Percentiles rank a stretch among this genome's conserved stretches.
Evolutionary conservation across 1,140 invertebrate genomes (phyloP).

Genomic region (Bombus huntii): DNA sequence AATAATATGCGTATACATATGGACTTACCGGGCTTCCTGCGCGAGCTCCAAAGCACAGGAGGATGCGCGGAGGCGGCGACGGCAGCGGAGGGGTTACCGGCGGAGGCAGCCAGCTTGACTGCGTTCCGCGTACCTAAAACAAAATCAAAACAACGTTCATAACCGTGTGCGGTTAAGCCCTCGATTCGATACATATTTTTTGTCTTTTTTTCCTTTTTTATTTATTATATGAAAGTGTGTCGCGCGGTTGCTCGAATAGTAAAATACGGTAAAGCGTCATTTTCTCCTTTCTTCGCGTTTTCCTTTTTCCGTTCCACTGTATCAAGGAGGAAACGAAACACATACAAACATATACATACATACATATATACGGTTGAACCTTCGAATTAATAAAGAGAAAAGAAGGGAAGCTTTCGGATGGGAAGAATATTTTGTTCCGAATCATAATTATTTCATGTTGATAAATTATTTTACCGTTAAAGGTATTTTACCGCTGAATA

Average conservation of each 20-base stretch:
- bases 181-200: not conserved
- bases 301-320: not conserved
- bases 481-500: too few species aligned
- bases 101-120: conserved; percentile 88
- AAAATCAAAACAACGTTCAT: not conserved
- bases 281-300: not conserved
- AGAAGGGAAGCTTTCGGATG: not conserved
- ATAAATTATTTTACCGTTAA: not conserved
- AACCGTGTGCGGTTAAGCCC: not conserved
- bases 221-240: not conserved
- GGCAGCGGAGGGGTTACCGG: conserved; percentile 84
- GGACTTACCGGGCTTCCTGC: conserved; percentile 89
- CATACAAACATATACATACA: not conserved
- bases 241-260: not conserved
- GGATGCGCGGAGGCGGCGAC: conserved; percentile 85
- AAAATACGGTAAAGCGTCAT: not conserved
- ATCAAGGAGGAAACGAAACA: not conserved
- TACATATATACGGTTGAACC: not conserved
- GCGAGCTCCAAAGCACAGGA: conserved; percentile 89
- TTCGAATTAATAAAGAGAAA: not conserved
- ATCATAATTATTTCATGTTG: not conserved
- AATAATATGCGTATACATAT: conserved; percentile 82
- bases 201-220: not conserved
- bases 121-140: conserved; percentile 82
- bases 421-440: not conserved